These are phyloP conservation scores for Arctopsyche grandis DNA, from an alignment of 1,140 invertebrate genomes.

Conservation along the genomic window DNA sequence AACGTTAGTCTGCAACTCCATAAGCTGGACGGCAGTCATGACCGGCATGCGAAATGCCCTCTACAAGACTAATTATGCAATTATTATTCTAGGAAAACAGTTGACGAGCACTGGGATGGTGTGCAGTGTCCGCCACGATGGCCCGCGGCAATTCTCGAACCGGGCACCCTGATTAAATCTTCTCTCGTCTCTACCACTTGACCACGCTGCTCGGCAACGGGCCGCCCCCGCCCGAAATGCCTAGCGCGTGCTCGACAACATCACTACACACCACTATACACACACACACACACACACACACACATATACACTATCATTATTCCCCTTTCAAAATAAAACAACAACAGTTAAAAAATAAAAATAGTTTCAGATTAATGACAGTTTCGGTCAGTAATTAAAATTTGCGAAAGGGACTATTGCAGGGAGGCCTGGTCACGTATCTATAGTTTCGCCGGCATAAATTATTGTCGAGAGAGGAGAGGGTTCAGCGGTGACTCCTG, in stretches of 20 bases:
- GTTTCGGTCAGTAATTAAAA: no score
- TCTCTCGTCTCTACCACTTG: slow-evolving; percentile 42
- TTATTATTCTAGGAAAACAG: no score
- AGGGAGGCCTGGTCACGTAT: background rate
- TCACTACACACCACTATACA: background rate
- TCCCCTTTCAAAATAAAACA: no score
- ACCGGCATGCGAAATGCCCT: no score
- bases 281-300: background rate
- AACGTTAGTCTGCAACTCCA: no score
- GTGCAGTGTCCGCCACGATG: slow-evolving; percentile 31
- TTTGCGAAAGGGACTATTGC: background rate
- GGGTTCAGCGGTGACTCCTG: background rate
- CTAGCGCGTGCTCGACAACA: slow-evolving; percentile 28
- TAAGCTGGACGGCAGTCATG: no score
- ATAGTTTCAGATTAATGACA: no score
- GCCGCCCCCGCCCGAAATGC: slow-evolving; percentile 37
- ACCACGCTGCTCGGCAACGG: slow-evolving; percentile 27
- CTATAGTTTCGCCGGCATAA: no score
- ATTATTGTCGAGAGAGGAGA: background rate
- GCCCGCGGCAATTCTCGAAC: slow-evolving; percentile 25
- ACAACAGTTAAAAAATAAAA: no score
- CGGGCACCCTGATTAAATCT: slow-evolving; percentile 45
- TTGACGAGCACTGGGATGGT: background rate
- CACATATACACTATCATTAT: background rate
- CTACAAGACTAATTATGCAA: no score